Evolutionary conservation across 2,888 invertebrate genomes (phyloP).

Genomic region (Apotomis turbidana): DNA sequence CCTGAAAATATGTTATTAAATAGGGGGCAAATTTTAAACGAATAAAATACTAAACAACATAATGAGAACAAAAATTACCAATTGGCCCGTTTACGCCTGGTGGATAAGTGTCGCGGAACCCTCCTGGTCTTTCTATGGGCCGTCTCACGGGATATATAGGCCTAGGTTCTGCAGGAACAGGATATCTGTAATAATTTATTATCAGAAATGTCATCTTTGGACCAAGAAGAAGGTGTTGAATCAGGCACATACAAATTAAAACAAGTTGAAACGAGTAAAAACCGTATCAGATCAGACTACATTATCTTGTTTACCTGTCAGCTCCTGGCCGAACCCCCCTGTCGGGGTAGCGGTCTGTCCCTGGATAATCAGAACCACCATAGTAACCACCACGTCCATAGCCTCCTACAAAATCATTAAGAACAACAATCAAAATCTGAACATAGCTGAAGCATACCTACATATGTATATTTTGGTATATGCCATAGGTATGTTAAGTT

Average conservation of each 20-base stretch:
- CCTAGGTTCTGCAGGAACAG: slow-evolving; percentile 73
- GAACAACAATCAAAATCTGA: background rate
- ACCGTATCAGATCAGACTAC: too few relatives aligned
- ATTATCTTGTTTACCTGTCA: slow-evolving; percentile 63
- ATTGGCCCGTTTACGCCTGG: slow-evolving; percentile 72
- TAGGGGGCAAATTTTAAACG: background rate
- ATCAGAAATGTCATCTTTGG: background rate
- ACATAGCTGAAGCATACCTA: background rate
- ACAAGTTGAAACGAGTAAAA: background rate
- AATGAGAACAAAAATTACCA: slow-evolving; percentile 52
- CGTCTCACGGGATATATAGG: slow-evolving; percentile 70
- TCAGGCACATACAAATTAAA: background rate
- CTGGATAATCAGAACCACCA: slow-evolving; percentile 65
- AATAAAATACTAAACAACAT: background rate
- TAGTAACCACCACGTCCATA: slow-evolving; percentile 76
- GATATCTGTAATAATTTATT: slow-evolving; percentile 58
- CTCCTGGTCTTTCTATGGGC: slow-evolving; percentile 74
- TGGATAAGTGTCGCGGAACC: slow-evolving; percentile 81
- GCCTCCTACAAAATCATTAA: slow-evolving; percentile 56
- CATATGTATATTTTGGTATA: too few relatives aligned
- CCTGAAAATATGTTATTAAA: slow-evolving; percentile 39
- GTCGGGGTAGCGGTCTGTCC: slow-evolving; percentile 74
- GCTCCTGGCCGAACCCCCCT: slow-evolving; percentile 78
- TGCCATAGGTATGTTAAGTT: too few relatives aligned
- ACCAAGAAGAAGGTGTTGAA: background rate